Conservation (phyloP, 2,888 invertebrate genomes). For the Drosophila pseudotakahashii region DNA sequence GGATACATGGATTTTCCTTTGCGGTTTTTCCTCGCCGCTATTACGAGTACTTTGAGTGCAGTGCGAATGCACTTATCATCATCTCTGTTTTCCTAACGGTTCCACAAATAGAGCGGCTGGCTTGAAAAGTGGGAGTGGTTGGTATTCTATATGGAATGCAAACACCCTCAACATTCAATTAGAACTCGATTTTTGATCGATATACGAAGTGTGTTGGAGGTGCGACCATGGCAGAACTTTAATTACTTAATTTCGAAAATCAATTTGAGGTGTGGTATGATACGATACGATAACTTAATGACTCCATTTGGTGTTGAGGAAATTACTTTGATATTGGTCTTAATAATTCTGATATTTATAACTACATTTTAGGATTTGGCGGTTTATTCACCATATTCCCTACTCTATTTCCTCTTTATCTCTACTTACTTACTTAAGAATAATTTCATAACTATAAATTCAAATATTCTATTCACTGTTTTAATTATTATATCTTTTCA, state of each 20-base stretch:
- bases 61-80: constrained; percentile 30
- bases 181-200: constrained; percentile 52
- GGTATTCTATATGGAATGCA: not conserved
- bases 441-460: too few species aligned
- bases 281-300: not conserved
- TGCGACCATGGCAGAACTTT: constrained; percentile 42
- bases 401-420: not conserved
- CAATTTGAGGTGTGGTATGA: constrained; percentile 12
- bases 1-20: constrained; percentile 59
- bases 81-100: constrained; percentile 66
- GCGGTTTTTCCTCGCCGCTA: constrained; percentile 54
- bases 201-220: constrained; percentile 10
- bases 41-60: constrained; percentile 24
- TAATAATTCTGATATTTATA: too few species aligned
- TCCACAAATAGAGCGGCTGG: constrained; percentile 37
- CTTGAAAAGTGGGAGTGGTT: constrained; percentile 9
- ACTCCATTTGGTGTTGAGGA: constrained; percentile 4
- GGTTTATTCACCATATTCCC: too few species aligned
- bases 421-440: not conserved
- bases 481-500: not conserved
- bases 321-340: not conserved
- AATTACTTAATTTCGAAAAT: constrained; percentile 65
- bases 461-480: not conserved
- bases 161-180: constrained; percentile 55
- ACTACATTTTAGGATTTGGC: too few species aligned